Evolutionary conservation across 2,888 invertebrate species (phyloP), one percentile per base, ranked within the genome.

Genomic region (Noctua comes): DNA sequence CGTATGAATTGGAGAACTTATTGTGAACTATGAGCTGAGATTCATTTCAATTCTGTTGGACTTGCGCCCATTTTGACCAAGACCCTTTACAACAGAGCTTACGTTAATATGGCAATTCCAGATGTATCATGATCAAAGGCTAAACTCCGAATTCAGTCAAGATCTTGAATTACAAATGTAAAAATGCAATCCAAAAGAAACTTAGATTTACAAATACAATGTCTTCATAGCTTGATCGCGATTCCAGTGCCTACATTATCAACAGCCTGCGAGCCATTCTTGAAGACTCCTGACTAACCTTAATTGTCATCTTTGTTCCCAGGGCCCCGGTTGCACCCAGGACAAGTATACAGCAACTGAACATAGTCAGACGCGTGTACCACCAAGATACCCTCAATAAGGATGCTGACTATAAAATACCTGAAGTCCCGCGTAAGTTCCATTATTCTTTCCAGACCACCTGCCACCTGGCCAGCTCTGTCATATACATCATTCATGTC

Each of bases 371-470:
- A 31, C 97, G 98, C 0, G 97, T 98, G 11, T 98, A 98, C 92
- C 97, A 97, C 77, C 97, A 98, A 89, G 97, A 98, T 83, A 97
- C 97, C 13, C 95, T 98, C 70, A 97, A 98, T 92, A 97, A 97
- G 77, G 97, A 97, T 87, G 97, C 97, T 8, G 97, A 97, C 83
- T 98, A 98, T 90, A 96, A 97, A 80, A 95, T 96, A 81, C 97
- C 97, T 0, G 93, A 93, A 2, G 93, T 89, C 73, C 93, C 95
- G 54, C 83, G 97, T 97, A 87, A 93, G 96, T 93, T 59, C 18
- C 4, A 18, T 36, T 36, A 62, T 27, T n/a, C 40, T 7, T n/a
- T 43, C 8, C 10, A 43, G n/a, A 31, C 36, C 21, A 64, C 31
- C 62, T 21, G 21, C 43, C 40, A 40, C 7, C 3, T 62, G 18